A percentile compares a stretch with the other conserved stretches of the same genome.
Evolutionary conservation across 2,888 invertebrate species (phyloP).

Genomic region (Noctua fimbriata): DNA sequence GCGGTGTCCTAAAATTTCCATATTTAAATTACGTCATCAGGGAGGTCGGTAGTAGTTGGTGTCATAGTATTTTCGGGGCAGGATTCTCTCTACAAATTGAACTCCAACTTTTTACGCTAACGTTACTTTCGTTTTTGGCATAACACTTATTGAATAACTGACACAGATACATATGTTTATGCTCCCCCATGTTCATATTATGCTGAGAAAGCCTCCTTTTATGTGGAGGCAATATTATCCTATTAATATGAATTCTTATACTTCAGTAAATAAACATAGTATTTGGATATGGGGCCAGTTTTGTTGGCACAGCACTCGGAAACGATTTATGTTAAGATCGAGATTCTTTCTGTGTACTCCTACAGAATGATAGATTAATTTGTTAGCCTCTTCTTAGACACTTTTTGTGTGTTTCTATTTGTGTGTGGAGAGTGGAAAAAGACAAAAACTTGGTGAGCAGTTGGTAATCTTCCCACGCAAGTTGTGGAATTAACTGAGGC

Average conservation of each 20-base stretch:
- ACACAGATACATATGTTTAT: conserved; percentile 48
- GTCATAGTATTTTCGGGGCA: conserved; percentile 11
- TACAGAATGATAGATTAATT: conserved; percentile 31
- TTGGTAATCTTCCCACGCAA: conserved; percentile 40
- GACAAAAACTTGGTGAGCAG: conserved; percentile 44
- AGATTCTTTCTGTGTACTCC: background rate
- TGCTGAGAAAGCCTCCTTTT: conserved; percentile 18
- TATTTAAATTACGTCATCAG: conserved; percentile 45
- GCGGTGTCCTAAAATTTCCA: conserved; percentile 37
- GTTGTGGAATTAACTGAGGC: conserved; percentile 24
- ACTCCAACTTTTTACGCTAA: conserved; percentile 7
- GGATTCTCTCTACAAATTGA: background rate
- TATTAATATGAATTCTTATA: conserved; percentile 44
- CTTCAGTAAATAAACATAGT: conserved; percentile 28
- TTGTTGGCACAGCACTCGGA: conserved; percentile 26
- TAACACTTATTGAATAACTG: conserved; percentile 43
- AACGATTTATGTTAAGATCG: conserved; percentile 15
- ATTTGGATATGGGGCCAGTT: conserved; percentile 26
- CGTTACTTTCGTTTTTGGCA: conserved; percentile 8
- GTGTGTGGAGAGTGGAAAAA: conserved; percentile 14
- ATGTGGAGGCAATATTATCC: conserved; percentile 28
- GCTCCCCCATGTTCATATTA: conserved; percentile 20
- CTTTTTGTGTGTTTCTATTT: conserved; percentile 40
- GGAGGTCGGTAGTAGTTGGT: conserved; percentile 8
- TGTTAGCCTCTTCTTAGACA: conserved; percentile 18